phyloP scores from a whole-genome alignment of 2,797 vertebrate genomes.

The Gorsachius magnificus region DNA sequence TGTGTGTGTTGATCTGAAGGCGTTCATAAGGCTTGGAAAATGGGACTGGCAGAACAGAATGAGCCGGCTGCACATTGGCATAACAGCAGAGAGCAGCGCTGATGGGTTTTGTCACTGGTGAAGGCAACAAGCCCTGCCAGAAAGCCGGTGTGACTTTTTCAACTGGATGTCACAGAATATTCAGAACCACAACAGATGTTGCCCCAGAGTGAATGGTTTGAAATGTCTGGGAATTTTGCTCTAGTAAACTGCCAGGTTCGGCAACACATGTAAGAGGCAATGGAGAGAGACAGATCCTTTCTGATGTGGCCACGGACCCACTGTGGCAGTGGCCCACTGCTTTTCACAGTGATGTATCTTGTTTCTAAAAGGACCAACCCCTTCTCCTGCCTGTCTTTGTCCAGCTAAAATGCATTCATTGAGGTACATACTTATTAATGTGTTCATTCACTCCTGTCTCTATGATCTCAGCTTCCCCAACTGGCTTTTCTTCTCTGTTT shows the following conservation, averaged over 20 bases:
- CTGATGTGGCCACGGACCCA: neutral
- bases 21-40: neutral
- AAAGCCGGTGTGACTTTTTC: neutral
- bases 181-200: neutral
- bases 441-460: neutral
- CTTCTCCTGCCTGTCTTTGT: neutral
- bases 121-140: neutral
- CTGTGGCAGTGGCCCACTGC: neutral
- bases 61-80: neutral
- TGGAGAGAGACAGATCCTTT: neutral
- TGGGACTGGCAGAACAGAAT: neutral
- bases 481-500: neutral
- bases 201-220: neutral
- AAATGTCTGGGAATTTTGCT: neutral
- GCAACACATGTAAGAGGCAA: accelerated
- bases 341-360: neutral
- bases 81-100: neutral
- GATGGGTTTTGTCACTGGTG: neutral
- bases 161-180: neutral
- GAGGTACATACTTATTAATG: neutral
- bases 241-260: neutral
- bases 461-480: neutral
- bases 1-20: neutral
- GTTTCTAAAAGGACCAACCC: neutral
- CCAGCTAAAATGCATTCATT: neutral